Base-by-base conservation (phyloP, 2,797 vertebrate species). In the Hippopotamyrus pictus region DNA sequence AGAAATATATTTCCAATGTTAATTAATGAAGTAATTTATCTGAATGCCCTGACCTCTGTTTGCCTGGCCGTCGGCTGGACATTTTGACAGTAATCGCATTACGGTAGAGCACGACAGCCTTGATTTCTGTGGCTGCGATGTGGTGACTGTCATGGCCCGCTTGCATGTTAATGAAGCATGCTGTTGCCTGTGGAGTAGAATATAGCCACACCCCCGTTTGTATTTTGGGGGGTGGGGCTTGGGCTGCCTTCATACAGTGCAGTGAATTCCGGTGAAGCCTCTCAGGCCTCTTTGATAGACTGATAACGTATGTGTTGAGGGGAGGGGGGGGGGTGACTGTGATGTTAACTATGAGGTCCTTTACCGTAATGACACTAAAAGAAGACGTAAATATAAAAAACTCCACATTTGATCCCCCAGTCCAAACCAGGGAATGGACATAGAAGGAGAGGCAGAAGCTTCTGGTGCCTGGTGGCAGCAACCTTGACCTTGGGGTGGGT, bases 21-120 rank as follows among this genome's bases (percentile, higher is more conserved):
- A 96, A 96, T 96, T 96, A 96, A 96, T 95, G 94, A 94, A 92
- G 88, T 91, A 93, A 91, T 95, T 96, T 95, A 95, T 96, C 93
- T 92, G 51, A 91, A 90, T 50, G 90, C 92, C 89, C 57, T 88
- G 94, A 92, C 73, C 89, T 94, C 93, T 93, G 93, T 92, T 90
- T 90, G 90, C 33, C 44, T 54, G 82, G 50, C 7, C 88, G 89
- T 22, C 29, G 91, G 93, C 93, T 91, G 92, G 92, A 93, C 94
- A 91, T 89, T 90, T 92, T 92, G 91, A 92, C 94, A 94, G 93
- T 93, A 94, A 94, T 95, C 92, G 92, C 93, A 92, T 93, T 93
- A 51, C 91, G 92, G 83, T 87, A 90, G 88, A 4, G 57, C 17
- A 50, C 25, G 25, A 46, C 46, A 46, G 29, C 65, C 46, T 76